Evolutionary conservation across 2,888 invertebrate genomes (phyloP).

Genomic region (Urechis unicinctus): DNA sequence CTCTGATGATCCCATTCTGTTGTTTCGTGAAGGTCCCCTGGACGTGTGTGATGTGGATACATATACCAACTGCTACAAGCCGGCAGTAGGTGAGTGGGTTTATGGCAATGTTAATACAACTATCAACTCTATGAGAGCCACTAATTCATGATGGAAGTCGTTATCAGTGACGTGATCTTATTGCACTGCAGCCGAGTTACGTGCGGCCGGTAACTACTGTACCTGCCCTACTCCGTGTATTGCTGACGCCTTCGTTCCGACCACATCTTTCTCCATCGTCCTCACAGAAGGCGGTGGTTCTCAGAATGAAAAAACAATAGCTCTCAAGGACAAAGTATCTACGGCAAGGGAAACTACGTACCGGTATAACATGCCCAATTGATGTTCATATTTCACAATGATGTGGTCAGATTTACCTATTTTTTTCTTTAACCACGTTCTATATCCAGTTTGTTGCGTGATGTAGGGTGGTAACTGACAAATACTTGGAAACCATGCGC

Average conservation of each 20-base stretch:
- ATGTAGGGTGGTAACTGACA: not conserved
- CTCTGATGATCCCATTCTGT: too few species aligned
- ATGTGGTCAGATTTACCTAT: not conserved
- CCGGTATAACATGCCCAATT: not conserved
- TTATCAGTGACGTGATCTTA: too few species aligned
- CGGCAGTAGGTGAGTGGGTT: slow-evolving; percentile 2
- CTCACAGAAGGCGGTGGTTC: not conserved
- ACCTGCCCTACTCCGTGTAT: slow-evolving; percentile 5
- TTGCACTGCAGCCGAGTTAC: slow-evolving; percentile 1
- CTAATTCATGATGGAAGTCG: too few species aligned
- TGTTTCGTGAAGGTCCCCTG: slow-evolving; percentile 1
- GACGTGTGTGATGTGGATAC: slow-evolving; percentile 4
- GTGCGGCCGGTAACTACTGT: slow-evolving; percentile 7
- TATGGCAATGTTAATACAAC: not conserved
- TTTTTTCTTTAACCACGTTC: too few species aligned
- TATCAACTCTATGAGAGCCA: too few species aligned
- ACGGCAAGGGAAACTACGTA: slow-evolving; percentile 10
- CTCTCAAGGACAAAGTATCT: slow-evolving; percentile 1
- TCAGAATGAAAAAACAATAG: not conserved
- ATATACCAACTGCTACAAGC: slow-evolving; percentile 3
- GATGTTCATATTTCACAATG: not conserved
- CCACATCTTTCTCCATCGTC: slow-evolving; percentile 6
- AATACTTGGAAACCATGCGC: not conserved
- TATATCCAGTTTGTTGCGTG: too few species aligned
- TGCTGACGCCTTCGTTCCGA: slow-evolving; percentile 4